These are phyloP conservation scores for Propsilocerus akamusi DNA, from an alignment of 1,140 invertebrate genomes.

Conservation along the genomic window DNA sequence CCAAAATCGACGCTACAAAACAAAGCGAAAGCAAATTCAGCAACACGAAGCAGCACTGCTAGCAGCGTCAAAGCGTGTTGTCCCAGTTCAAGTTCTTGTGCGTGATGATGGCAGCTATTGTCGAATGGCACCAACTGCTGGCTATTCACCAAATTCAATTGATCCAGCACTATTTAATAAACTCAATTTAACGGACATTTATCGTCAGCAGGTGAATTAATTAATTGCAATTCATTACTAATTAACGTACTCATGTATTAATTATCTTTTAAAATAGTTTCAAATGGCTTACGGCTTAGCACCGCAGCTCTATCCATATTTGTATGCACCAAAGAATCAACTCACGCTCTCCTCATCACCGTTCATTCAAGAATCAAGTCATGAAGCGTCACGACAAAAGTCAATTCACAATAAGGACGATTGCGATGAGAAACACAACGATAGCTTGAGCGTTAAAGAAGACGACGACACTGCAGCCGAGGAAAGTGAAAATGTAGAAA, in stretches of 20 bases:
- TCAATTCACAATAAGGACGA: background rate
- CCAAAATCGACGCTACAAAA: conserved; percentile 93
- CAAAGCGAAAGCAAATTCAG: conserved; percentile 84
- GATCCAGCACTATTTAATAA: conserved; percentile 19
- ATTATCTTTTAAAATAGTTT: conserved; percentile 8
- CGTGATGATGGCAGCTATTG: conserved; percentile 45
- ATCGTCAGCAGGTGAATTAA: conserved; percentile 16
- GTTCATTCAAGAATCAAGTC: background rate
- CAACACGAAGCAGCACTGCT: conserved; percentile 43
- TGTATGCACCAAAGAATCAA: conserved; percentile 19
- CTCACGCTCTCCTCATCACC: conserved; percentile 17
- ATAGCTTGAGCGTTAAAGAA: conserved; percentile 9
- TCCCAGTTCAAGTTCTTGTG: conserved; percentile 75
- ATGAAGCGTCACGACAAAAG: background rate
- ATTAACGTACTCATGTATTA: background rate
- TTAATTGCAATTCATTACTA: background rate
- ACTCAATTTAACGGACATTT: conserved; percentile 11
- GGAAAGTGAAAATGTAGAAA: conserved; percentile 22
- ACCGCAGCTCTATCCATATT: conserved; percentile 21
- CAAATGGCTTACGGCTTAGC: conserved; percentile 22
- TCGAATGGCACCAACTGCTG: conserved; percentile 14
- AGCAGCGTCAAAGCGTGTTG: conserved; percentile 45
- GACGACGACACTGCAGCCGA: conserved; percentile 7
- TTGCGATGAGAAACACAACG: conserved; percentile 4
- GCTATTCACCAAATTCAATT: conserved; percentile 13